Percentiles rank a stretch among this genome's conserved stretches.
Evolutionary conservation across 2,888 invertebrate genomes (phyloP).

Genomic region (Tipula vernalis): DNA sequence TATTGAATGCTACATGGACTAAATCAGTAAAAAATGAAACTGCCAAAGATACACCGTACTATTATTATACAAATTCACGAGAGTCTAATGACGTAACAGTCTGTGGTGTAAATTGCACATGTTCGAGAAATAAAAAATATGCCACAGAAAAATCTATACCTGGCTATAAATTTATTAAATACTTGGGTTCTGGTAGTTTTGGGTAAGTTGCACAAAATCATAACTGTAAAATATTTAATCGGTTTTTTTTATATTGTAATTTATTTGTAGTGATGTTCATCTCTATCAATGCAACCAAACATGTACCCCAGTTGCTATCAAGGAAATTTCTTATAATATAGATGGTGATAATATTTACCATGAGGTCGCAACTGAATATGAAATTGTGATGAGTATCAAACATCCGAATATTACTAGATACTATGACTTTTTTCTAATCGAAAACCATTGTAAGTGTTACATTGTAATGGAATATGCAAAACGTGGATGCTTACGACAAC

Average conservation of each 20-base stretch:
- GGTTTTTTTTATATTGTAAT: neutral
- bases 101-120: neutral
- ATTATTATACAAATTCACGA: neutral
- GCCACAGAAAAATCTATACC: neutral
- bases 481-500: conserved; percentile 27
- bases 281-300: neutral
- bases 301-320: neutral
- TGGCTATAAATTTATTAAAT: neutral
- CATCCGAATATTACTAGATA: conserved; percentile 31
- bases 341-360: neutral
- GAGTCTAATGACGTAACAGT: neutral
- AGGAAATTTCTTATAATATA: neutral
- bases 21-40: too few relatives aligned
- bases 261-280: neutral
- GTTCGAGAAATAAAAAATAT: neutral
- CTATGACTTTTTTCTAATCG: conserved; percentile 25
- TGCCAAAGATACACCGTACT: neutral
- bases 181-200: neutral
- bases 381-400: conserved; percentile 30
- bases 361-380: conserved; percentile 19
- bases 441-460: conserved; percentile 22
- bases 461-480: conserved; percentile 33
- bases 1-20: too few relatives aligned
- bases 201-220: neutral
- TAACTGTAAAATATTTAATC: neutral